Percentiles rank a stretch among this genome's conserved stretches.
phyloP scores from a whole-genome alignment of 1,140 invertebrate species.

The Lepeophtheirus salmonis region DNA sequence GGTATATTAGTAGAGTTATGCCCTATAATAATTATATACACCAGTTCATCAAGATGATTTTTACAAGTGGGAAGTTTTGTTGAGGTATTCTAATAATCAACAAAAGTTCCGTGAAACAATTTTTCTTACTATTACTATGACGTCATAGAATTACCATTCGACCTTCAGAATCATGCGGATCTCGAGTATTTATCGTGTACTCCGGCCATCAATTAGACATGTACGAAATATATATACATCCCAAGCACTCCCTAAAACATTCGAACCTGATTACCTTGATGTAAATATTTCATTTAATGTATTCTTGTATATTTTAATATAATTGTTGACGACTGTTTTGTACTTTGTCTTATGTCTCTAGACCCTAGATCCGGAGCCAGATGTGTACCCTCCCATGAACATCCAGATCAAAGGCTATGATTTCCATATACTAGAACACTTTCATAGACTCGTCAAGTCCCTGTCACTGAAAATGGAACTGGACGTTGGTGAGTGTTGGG shows the following conservation, averaged over 20 bases:
- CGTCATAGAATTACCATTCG: too few species aligned
- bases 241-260: background rate
- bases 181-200: background rate
- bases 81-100: too few species aligned
- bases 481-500: background rate
- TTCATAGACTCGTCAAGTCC: background rate
- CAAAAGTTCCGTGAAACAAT: too few species aligned
- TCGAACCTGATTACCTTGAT: background rate
- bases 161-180: too few species aligned
- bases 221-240: background rate
- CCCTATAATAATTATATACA: too few species aligned
- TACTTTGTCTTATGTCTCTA: too few species aligned
- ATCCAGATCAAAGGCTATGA: background rate
- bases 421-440: background rate
- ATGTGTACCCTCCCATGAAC: background rate
- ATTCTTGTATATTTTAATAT: background rate
- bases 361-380: background rate
- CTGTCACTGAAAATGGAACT: background rate
- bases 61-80: too few species aligned
- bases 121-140: too few species aligned
- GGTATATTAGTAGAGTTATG: too few species aligned
- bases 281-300: background rate
- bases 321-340: too few species aligned
- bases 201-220: background rate
- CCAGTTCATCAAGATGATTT: too few species aligned